Conservation (phyloP, 2,113 vertebrate genomes). For the Orientallactaga bullata region DNA sequence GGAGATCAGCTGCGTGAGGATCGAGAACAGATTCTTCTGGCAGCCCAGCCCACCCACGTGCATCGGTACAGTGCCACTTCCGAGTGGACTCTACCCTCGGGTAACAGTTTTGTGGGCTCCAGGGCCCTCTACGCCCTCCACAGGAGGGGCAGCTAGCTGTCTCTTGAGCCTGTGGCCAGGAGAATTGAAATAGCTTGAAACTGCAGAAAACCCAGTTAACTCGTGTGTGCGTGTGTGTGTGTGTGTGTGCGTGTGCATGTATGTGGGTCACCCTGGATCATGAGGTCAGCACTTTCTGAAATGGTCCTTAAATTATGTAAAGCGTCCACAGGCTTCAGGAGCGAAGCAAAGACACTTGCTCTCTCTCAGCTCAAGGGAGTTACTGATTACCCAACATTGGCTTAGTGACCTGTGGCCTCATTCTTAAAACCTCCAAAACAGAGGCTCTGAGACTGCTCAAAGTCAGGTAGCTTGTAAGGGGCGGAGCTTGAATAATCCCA, state of each 20-base stretch:
- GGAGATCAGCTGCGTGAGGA: conserved; percentile 96
- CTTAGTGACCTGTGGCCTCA: background rate
- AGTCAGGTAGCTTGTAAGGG: background rate
- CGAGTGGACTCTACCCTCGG: background rate
- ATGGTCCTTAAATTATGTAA: background rate
- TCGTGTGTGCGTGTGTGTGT: background rate
- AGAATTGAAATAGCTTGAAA: background rate
- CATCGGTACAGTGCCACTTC: conserved; percentile 86
- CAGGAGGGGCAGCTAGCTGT: background rate
- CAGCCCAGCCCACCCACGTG: conserved; percentile 97
- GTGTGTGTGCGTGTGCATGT: no score
- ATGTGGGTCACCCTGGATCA: fast-evolving
- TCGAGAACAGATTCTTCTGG: conserved; percentile 98
- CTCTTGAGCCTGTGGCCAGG: background rate
- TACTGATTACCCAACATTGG: background rate
- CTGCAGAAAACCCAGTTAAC: background rate
- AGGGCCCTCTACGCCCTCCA: background rate
- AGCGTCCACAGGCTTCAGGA: background rate
- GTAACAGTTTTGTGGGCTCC: background rate
- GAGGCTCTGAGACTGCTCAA: background rate
- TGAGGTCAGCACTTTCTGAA: background rate
- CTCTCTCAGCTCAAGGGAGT: background rate
- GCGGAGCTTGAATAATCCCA: background rate
- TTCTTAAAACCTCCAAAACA: background rate
- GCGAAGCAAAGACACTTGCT: background rate